Percentiles rank a stretch among this genome's conserved stretches.
Evolutionary conservation across 2,113 vertebrate genomes (phyloP).

Genomic region (Xyrauchen texanus): DNA sequence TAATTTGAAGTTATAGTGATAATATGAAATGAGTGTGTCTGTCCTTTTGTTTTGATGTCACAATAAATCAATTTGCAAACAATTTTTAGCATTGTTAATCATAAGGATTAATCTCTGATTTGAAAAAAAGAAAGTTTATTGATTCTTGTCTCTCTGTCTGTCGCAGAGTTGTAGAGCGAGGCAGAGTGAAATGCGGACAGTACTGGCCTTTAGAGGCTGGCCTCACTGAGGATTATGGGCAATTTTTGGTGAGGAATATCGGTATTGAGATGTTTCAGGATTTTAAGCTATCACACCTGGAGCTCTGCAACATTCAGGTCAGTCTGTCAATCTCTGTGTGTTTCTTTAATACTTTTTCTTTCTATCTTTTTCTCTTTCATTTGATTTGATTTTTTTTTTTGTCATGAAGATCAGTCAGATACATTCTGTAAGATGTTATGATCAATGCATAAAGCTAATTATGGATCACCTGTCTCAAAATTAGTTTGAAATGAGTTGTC

Average conservation of each 20-base stretch:
- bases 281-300: slow-evolving; percentile 77
- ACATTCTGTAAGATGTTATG: no score
- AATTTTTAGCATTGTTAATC: neutral
- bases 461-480: no score
- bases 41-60: no score
- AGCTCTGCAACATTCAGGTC: slow-evolving; percentile 77
- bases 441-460: no score
- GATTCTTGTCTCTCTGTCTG: slow-evolving; percentile 8
- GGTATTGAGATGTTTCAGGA: slow-evolving; percentile 77
- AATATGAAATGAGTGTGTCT: no score
- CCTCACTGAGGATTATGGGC: slow-evolving; percentile 72
- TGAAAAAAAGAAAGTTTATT: neutral
- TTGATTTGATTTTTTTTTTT: neutral
- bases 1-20: no score
- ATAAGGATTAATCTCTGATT: neutral
- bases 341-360: neutral
- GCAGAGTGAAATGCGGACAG: slow-evolving; percentile 79
- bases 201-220: slow-evolving; percentile 79
- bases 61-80: neutral
- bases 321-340: neutral
- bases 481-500: no score
- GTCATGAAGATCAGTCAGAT: neutral
- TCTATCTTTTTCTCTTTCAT: neutral
- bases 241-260: slow-evolving; percentile 72
- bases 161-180: slow-evolving; percentile 77